Evolutionary conservation across 2,797 vertebrate species (phyloP), one percentile per base, ranked within the genome.

Genomic region (Columba guinea): DNA sequence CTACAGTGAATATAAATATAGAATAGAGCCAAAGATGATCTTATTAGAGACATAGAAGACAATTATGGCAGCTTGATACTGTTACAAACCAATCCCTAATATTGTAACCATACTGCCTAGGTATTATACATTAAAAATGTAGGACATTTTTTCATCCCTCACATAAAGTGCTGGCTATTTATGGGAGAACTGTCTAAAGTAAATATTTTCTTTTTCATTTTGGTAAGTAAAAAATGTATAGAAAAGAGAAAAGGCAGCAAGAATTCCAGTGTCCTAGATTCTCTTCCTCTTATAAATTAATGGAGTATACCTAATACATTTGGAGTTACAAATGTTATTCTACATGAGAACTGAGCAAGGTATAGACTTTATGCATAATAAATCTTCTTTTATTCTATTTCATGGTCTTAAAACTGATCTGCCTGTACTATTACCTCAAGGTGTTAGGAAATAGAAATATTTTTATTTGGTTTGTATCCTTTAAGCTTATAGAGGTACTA

Each of bases 341-440:
- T 75, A 75, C 53, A 79, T 86, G 60, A 78, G 62, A 91, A 37
- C 41, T 55, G 63, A 87, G 70, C 34, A 79, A 76, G 79, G 53
- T 90, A 88, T 12, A 71, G 87, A 86, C 96, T 85, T 93, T 92
- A 69, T 90, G 79, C 55, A 84, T 96, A 84, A 91, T 77, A 91
- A 90, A 90, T 93, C 65, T 95, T 91, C 39, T 30, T 93, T 90
- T 86, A 82, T 91, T 94, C 58, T 64, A 17, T 87, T 65, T 69
- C 23, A 27, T 75, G 53, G 74, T 68, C 89, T 87, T 93, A 86
- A 94, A 93, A 74, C 75, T 75, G 46, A 78, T 83, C 71, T 85
- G 24, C n/a, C 41, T 75, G 21, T 89, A 49, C 73, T 51, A 73
- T 80, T 84, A 83, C 51, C 64, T 94, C 20, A n/a, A 94, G 70